Base-by-base conservation (phyloP, 2,797 vertebrate genomes). In the Poeciliopsis gracilis region DNA sequence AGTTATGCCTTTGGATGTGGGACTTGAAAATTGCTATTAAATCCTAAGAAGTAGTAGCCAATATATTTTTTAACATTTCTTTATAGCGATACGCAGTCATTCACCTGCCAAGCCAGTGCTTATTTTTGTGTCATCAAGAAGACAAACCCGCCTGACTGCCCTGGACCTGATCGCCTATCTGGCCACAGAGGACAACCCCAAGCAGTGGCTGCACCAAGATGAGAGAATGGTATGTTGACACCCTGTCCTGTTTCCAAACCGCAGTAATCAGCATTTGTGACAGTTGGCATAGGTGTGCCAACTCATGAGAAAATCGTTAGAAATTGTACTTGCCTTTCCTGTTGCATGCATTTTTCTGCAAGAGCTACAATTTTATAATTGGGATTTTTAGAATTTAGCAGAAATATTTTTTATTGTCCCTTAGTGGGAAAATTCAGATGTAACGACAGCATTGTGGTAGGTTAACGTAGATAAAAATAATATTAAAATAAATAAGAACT, bases 161-260 rank as follows among this genome's bases (percentile, higher is more conserved):
- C 94, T 99, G 88, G 98, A 99, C 84, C 95, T 99, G 84, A 99
- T 99, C 51, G 98, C 98, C 28, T 99, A 96, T 92, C 92, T 99
- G 86, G 98, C 98, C 78, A 98, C 97, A 0, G 98, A 99, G 88
- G 98, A 99, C 91, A 97, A 99, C 93, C 97, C 98, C 82, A 99
- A 99, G 80, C 98, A 99, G 81, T 99, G 98, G 98, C 94, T 99
- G 82, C 99, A 98, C 92, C 98, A 99, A 96, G 98, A 99, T 63
- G 98, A 99, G 94, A 95, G 96, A 95, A 97, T 98, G 96, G 98
- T 99, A 94, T 0, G 30, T 41, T 5, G 7, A 49, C 70, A 45
- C n/a, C 2, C 2, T 30, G 4, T 67, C 36, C 41, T 13, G 23
- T 43, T 69, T 38, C 18, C 41, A 41, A 25, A 23, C 0, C 1